Base-by-base conservation (phyloP, 2,113 vertebrate species). In the Forbesichthys agassizii region DNA sequence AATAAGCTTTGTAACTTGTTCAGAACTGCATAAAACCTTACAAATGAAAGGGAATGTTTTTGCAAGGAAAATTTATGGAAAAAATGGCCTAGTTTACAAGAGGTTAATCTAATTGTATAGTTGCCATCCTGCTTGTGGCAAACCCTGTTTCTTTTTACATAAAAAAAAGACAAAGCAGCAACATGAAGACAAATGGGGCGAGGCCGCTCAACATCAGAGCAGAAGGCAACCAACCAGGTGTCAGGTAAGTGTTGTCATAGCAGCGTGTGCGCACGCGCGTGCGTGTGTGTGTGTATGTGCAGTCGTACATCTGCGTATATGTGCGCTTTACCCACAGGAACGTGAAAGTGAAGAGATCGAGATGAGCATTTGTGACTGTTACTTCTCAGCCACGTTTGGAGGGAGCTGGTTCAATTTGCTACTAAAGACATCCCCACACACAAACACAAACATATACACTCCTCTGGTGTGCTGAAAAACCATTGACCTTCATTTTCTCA, bases 401-500 rank as follows among this genome's bases (percentile, higher is more conserved):
- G 81, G 61, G 76, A 68, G 66, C 71, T 86, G 81, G 78, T 91
- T 89, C 82, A 91, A 90, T 90, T 91, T 90, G 80, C 74, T 68
- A 48, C 49, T n/a, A 5, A 58, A 20, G 49, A 14, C 13, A 36
- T 3, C 59, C 11, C 57, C n/a, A 61, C 67, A 52, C 48, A 69
- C 48, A 69, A 27, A 53, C 58, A 69, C 33, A 51, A 48, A 49
- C 47, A 48, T 56, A 59, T 20, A 47, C 66, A 12, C 48, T 1
- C 20, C 11, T 36, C 67, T 82, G 80, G 88, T 82, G 71, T 81
- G 78, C 64, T 84, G 66, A 79, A 84, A 82, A 61, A 82, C 72
- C 81, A 85, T 84, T 89, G 86, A 91, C 88, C 90, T 90, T 91
- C 82, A 75, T 81, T 87, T 88, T 86, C 27, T 86, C 81, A 90